A percentile compares a stretch with the other conserved stretches of the same genome.
phyloP scores from a whole-genome alignment of 2,113 vertebrate species.

The Chunga burmeisteri region DNA sequence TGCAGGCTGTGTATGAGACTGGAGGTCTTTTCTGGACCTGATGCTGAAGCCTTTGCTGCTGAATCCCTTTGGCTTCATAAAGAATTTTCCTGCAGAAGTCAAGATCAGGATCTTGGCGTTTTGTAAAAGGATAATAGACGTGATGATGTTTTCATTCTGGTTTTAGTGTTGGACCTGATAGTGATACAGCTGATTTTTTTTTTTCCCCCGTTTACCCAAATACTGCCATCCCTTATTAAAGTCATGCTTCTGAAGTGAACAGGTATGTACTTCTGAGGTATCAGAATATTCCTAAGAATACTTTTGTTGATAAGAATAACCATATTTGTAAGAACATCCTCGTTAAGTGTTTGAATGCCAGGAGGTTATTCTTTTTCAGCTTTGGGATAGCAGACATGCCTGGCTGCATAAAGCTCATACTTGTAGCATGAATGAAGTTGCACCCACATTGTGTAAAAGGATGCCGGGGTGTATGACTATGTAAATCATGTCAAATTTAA shows the following conservation, averaged over 20 bases:
- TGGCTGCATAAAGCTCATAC: background rate
- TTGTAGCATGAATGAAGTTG: background rate
- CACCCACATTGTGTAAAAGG: background rate
- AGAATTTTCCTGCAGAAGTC: background rate
- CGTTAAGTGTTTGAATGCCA: background rate
- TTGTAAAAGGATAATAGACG: background rate
- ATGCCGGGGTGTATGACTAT: background rate
- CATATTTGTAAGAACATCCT: background rate
- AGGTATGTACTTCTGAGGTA: background rate
- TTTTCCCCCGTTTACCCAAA: background rate
- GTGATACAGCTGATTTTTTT: background rate
- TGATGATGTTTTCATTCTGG: background rate
- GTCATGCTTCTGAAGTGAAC: background rate
- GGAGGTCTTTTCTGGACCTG: background rate
- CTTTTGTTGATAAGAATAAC: background rate
- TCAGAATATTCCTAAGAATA: background rate
- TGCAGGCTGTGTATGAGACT: background rate
- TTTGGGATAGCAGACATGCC: background rate
- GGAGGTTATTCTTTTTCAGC: background rate
- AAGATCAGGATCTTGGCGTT: background rate
- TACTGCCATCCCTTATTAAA: background rate
- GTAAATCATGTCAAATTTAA: background rate
- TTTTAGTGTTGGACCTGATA: background rate
- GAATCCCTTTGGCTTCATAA: background rate
- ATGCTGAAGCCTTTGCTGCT: background rate